Conservation (phyloP, 2,113 vertebrate genomes). For the human (Homo sapiens) region GRCh38 chr2:65854001-65854500, state of each 20-base stretch:
- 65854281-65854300: background rate
- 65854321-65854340: constrained; percentile 48
- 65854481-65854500: constrained; percentile 75
- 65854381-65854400: constrained; percentile 76
- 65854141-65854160: background rate
- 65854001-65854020: background rate
- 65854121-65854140: background rate
- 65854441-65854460: constrained; percentile 76
- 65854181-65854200: background rate
- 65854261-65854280: rapidly evolving
- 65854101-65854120: background rate
- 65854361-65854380: constrained; percentile 81
- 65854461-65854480: constrained; percentile 78
- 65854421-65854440: constrained; percentile 71
- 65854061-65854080: constrained; percentile 19
- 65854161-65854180: background rate
- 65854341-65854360: constrained; percentile 59
- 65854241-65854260: background rate
- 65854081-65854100: background rate
- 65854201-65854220: background rate
- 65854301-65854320: constrained; percentile 64
- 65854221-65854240: background rate
- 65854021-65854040: background rate
- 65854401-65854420: constrained; percentile 80
- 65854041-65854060: background rate